Conservation (phyloP, 2,797 vertebrate species). For the Notolepis coatsorum region DNA sequence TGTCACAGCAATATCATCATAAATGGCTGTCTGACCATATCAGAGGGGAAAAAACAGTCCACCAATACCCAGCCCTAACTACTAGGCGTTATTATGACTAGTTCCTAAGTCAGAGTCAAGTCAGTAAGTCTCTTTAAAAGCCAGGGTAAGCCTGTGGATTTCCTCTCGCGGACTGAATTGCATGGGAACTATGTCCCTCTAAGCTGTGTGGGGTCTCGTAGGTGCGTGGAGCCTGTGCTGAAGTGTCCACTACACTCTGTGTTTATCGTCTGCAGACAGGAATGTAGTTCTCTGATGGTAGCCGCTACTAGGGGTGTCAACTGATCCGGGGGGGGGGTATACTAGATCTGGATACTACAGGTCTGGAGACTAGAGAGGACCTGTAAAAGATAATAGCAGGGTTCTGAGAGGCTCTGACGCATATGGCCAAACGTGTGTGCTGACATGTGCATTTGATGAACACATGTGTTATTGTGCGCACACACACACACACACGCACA, state of each 20-base stretch:
- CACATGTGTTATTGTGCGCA: neutral
- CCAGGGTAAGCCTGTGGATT: too few relatives aligned
- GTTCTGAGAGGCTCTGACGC: conserved; percentile 37
- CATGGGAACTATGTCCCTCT: too few relatives aligned
- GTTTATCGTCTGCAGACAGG: conserved; percentile 67
- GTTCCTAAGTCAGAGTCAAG: too few relatives aligned
- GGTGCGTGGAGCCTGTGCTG: conserved; percentile 52
- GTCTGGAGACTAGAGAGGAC: conserved; percentile 31
- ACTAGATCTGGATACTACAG: conserved; percentile 36
- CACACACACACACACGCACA: conserved; percentile 12
- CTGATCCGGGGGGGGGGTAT: conserved; percentile 42
- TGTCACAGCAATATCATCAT: too few relatives aligned
- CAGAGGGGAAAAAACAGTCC: too few relatives aligned
- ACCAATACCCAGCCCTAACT: too few relatives aligned
- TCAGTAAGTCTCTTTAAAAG: too few relatives aligned
- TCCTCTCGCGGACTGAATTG: too few relatives aligned
- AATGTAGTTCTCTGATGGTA: conserved; percentile 58
- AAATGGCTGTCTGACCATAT: too few relatives aligned
- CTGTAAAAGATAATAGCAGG: conserved; percentile 67
- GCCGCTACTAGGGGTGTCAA: conserved; percentile 46
- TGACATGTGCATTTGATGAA: conserved; percentile 34
- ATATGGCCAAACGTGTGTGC: conserved; percentile 34
- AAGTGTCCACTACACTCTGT: conserved; percentile 64
- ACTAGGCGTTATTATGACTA: too few relatives aligned
- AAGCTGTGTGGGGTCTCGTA: conserved; percentile 25